Base-by-base conservation (phyloP, 2,113 vertebrate species). In the Periophthalmus modestus region DNA sequence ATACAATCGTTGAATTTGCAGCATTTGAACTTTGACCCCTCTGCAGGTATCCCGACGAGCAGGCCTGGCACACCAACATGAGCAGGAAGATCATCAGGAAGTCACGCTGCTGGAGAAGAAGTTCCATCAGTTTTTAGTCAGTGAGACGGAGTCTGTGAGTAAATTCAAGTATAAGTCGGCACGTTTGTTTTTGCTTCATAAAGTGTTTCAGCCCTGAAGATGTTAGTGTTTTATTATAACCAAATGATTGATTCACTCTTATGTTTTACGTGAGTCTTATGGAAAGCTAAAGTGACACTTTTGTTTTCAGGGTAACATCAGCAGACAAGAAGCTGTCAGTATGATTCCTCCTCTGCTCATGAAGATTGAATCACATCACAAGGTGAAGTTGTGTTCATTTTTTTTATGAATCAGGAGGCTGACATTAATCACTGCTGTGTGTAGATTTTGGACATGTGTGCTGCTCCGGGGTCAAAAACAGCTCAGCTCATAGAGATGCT, bases 11-110 rank as follows among this genome's bases (percentile, higher is more conserved):
- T n/a, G 23, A 7, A 28, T 0, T 2, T 14, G 2, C 36, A 33
- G 33, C 4, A 1, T 16, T 4, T 28, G 0, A 11, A 4, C n/a
- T 33, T 15, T 39, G 7, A 21, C 19, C 78, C 39, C 1, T 66
- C 16, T 48, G 1, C 72, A 99, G 98, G 98, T 99, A 99, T 78
- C 98, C 98, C 0, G 97, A 98, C 68, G 97, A 98, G 74, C 92
- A 98, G 82, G 97, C 97, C 2, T 99, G 98, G 98, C 97, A 99
- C 85, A 99, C 97, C n/a, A 99, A 96, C 85, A 81, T 99, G 89
- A 99, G 97, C 84, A 94, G 98, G 71, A 99, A 99, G 87, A 96
- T 98, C 84, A 87, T 99, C 10, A 94, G 98, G 55, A 99, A 98
- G 78, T 98, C 96, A 0, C 98, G n/a, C n/a, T 97, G 0, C 92